Evolutionary conservation across 2,888 invertebrate species (phyloP), one percentile per base, ranked within the genome.

Genomic region (Branchipolynoe longqiensis): DNA sequence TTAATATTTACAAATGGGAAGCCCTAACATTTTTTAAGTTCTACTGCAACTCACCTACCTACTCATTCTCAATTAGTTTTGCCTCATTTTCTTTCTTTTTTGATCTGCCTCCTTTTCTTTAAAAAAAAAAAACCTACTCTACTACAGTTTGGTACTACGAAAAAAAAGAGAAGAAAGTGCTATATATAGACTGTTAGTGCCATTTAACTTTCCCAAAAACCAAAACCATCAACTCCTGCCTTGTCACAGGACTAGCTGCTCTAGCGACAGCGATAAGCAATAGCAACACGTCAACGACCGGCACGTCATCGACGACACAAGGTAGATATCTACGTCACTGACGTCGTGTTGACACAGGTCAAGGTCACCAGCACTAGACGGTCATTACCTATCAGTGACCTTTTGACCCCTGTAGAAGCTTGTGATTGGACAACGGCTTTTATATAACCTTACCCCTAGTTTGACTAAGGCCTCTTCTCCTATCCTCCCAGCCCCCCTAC

Each of bases 221-320:
- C 78, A 41, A 40, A 78, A 78, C 25, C 1, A 41, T 78, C 31
- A 54, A 41, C 78, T 78, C 56, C 22, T 82, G 38, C 82, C 82
- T 82, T 58, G 41, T 83, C 40, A 18, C 64, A 85, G 85, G 85
- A 59, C 82, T 85, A 40, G 85, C 85, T 38, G 85, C 85, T 22
- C 85, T 85, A 58, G 85, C 85, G 28, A 58, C 85, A 54, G 78
- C 81, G 81, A 78, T 85, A 59, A 81, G 64, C 81, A 85, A 82
- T 85, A 85, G 73, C 82, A 64, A 28, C 85, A 85, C 54, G 31
- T 36, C 69, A 54, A 84, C 84, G 41, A 84, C 84, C 22, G 62
- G 62, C 56, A 84, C 84, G 48, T 18, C 56, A 36, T 31, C 82
- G 41, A 84, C 48, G 41, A 84, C 84, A 41, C 62, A 62, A 84